Conservation (phyloP, 2,888 invertebrate species). For the Lamellibrachia columna region DNA sequence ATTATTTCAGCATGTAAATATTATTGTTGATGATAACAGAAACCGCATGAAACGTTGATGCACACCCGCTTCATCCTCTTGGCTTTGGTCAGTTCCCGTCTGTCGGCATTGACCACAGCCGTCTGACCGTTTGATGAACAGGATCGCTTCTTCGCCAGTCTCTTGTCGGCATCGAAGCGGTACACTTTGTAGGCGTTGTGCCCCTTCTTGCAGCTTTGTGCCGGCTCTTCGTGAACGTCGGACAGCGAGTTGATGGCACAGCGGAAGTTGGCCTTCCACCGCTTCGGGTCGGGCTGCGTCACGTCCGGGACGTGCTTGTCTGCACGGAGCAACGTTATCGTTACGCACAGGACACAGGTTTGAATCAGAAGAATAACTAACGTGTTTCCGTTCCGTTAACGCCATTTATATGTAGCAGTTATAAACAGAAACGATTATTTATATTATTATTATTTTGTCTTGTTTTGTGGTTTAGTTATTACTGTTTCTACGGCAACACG, state of each 20-base stretch:
- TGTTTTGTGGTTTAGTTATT: too few relatives aligned
- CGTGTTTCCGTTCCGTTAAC: neutral
- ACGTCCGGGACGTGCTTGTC: conserved; percentile 13
- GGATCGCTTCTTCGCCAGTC: conserved; percentile 24
- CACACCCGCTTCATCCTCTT: neutral
- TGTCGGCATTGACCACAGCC: neutral
- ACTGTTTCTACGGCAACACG: too few relatives aligned
- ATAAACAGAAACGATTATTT: neutral
- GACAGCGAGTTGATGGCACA: conserved; percentile 61
- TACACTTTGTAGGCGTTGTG: conserved; percentile 58
- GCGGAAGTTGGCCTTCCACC: conserved; percentile 63
- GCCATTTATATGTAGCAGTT: neutral
- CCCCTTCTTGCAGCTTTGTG: conserved; percentile 49
- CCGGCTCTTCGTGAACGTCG: conserved; percentile 53
- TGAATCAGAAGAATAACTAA: neutral
- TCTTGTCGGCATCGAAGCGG: conserved; percentile 41
- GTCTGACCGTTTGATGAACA: neutral
- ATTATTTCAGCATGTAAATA: too few relatives aligned
- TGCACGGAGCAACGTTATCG: neutral
- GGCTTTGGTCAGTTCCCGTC: neutral
- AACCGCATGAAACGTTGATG: neutral
- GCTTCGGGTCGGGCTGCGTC: conserved; percentile 41
- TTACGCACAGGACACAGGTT: neutral
- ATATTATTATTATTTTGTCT: neutral
- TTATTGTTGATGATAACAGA: neutral